Base-by-base conservation (phyloP, 2,888 invertebrate species). In the Apoderus coryli region DNA sequence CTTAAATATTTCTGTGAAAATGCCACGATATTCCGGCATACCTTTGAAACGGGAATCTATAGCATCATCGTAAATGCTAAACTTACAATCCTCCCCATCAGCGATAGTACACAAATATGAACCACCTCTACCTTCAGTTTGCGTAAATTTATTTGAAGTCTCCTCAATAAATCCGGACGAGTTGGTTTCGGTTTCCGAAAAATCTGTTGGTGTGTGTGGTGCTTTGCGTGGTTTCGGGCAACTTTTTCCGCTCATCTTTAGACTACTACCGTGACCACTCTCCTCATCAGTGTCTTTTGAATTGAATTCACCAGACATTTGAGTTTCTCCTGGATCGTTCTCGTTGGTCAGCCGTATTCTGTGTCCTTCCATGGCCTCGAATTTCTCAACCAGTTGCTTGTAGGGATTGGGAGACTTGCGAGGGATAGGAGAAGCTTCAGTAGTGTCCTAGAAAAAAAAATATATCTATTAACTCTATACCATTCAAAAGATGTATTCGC, bases 131-230 rank as follows among this genome's bases (percentile, higher is more conserved):
- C 68, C 69, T 38, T 84, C 84, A 1, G 85, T 86, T 51, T 86
- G 85, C 3, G 85, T 85, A 2, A 67, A 67, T 50, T 82, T 84
- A 54, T 80, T 81, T 54, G 77, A 76, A 2, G 79, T 82, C 54
- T 85, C 85, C 48, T 85, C 86, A 1, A 77, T 73, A 52, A 79
- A 85, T 2, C 58, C 82, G 1, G 84, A 84, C 10, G 82, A 82
- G 12, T 78, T 78, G 0, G 85, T 84, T 54, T 84, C 85, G 2
- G 82, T 77, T 54, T 84, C 84, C 1, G 82, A 84, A 48, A 82
- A 82, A 53, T 82, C 84, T 0, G 74, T 73, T 1, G 82, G 81
- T 2, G 82, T 81, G 9, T 79, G 76, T 46, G 69, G 66, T 39
- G 63, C 64, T 55, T 69, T 69, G 30, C 67, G 56, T 10, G 39